Evolutionary conservation across 1,140 invertebrate genomes (phyloP).

Genomic region (Brachionus manjavacas): DNA sequence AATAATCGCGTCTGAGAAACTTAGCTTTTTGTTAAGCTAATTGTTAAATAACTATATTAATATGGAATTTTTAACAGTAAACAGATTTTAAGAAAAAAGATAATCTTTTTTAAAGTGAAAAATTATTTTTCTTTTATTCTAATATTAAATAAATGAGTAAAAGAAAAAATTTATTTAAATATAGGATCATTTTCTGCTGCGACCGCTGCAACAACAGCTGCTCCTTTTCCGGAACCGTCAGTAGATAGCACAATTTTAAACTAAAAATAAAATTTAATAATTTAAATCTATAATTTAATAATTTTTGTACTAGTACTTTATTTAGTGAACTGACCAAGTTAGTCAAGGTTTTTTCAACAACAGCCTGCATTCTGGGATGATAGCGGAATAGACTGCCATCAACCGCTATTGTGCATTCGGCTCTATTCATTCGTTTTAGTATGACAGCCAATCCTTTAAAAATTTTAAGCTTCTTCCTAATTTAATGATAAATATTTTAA

Average conservation of each 20-base stretch:
- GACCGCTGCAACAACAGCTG: conserved; percentile 23
- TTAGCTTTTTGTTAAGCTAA: not conserved
- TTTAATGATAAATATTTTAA: not conserved
- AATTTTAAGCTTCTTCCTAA: not conserved
- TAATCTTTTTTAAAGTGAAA: not conserved
- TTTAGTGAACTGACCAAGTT: conserved; percentile 63
- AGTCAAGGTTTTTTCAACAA: conserved; percentile 85
- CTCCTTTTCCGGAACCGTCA: conserved; percentile 41
- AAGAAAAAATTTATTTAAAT: not conserved
- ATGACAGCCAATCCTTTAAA: conserved; percentile 66
- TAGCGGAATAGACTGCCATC: conserved; percentile 97
- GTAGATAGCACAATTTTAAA: conserved; percentile 25
- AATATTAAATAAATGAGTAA: not conserved
- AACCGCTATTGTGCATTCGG: conserved; percentile 85
- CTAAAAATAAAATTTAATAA: not conserved
- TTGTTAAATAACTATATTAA: not conserved
- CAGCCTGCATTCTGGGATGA: conserved; percentile 91
- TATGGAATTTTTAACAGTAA: not conserved
- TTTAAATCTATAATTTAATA: not conserved
- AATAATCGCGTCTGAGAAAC: not conserved
- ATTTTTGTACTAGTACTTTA: not conserved
- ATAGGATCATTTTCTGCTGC: conserved; percentile 23
- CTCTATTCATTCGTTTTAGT: conserved; percentile 73
- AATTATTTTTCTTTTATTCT: not conserved
- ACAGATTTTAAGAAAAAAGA: not conserved